Evolutionary conservation across 2,888 invertebrate genomes (phyloP).

Genomic region (Drosophila anomelani): DNA sequence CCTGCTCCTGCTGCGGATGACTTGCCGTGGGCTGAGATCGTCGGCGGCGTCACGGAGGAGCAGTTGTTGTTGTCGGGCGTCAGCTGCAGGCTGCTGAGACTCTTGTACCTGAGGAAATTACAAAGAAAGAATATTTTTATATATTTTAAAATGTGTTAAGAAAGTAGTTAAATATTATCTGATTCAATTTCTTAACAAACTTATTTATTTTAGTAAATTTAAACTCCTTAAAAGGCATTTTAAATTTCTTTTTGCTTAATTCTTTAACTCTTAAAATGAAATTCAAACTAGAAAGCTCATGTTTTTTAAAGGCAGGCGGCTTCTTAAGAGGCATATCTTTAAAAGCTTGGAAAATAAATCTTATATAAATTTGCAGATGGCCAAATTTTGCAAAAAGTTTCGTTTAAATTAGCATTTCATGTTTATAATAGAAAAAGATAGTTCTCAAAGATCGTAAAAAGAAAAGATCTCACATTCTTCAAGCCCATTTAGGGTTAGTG

Average conservation of each 20-base stretch:
- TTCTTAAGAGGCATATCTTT: constrained; percentile 3
- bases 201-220: too few species aligned
- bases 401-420: constrained; percentile 2
- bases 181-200: accelerated
- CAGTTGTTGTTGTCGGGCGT: constrained; percentile 82
- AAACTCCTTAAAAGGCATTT: neutral
- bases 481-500: neutral
- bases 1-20: constrained; percentile 16
- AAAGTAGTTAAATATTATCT: neutral
- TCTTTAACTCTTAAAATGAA: too few species aligned
- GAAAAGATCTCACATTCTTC: constrained; percentile 1
- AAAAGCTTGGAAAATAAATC: constrained; percentile 5
- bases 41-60: constrained; percentile 82
- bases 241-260: neutral
- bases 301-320: neutral
- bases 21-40: constrained; percentile 84
- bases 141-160: neutral
- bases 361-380: neutral
- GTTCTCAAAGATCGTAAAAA: neutral
- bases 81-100: constrained; percentile 84
- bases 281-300: neutral
- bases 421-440: neutral
- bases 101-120: constrained; percentile 82
- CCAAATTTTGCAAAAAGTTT: neutral
- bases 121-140: neutral